These are phyloP conservation scores for Drosophila mettleri DNA, from an alignment of 2,888 invertebrate species.

Conservation along the genomic window DNA sequence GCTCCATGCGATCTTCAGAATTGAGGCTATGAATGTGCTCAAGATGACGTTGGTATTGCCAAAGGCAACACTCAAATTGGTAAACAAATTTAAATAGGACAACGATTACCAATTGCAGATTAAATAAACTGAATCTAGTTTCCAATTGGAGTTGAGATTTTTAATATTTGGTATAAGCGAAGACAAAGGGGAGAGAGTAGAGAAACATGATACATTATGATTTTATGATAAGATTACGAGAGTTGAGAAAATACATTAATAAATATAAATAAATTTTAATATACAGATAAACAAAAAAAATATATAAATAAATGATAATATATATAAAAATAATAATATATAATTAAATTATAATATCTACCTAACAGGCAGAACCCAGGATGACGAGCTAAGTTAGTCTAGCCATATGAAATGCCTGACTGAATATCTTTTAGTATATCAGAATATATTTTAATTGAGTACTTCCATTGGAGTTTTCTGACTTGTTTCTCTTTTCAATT, in stretches of 20 bases:
- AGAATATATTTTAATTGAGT: background rate
- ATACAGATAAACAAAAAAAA: no score
- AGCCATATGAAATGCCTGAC: no score
- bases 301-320: no score
- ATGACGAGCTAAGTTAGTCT: background rate
- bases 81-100: constrained; percentile 12
- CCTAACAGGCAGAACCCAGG: background rate
- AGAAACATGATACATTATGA: no score
- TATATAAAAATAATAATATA: no score
- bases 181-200: no score
- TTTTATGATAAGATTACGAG: no score
- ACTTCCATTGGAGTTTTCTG: background rate
- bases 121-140: background rate
- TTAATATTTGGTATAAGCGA: background rate
- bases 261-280: no score
- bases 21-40: constrained; percentile 24
- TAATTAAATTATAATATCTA: no score
- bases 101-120: constrained; percentile 1
- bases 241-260: no score
- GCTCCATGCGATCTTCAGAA: constrained; percentile 37
- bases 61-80: background rate
- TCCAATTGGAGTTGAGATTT: background rate
- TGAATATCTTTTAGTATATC: no score
- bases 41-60: background rate
- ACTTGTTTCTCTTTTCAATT: background rate